phyloP scores from a whole-genome alignment of 2,113 vertebrate genomes.

The Orcinus orca region DNA sequence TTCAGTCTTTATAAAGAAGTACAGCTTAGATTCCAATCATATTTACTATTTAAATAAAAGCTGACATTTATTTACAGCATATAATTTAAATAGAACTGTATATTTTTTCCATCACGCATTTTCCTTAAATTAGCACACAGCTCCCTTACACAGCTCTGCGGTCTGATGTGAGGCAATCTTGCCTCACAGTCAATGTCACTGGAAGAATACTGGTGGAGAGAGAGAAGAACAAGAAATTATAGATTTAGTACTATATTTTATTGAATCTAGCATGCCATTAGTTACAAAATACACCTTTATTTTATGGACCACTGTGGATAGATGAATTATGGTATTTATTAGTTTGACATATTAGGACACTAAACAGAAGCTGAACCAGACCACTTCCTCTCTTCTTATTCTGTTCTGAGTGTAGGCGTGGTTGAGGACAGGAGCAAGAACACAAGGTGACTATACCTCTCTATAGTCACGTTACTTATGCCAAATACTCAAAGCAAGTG shows the following conservation, averaged over 20 bases:
- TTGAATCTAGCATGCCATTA: not conserved
- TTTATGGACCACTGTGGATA: not conserved
- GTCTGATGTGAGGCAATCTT: not conserved
- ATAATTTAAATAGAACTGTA: not conserved
- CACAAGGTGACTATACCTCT: not conserved
- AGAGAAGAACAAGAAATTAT: not conserved
- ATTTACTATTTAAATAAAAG: not conserved
- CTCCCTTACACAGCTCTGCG: not conserved
- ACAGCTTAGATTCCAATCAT: not conserved
- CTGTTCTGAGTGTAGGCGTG: not conserved
- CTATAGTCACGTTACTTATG: not conserved
- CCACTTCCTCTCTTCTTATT: not conserved
- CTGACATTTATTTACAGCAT: not conserved
- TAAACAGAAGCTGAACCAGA: not conserved
- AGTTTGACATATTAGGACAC: not conserved
- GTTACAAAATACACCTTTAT: not conserved
- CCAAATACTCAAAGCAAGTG: not conserved
- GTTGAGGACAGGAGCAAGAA: not conserved
- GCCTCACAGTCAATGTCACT: not conserved
- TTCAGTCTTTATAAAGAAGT: not conserved
- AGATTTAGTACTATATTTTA: not conserved
- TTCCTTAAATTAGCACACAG: not conserved
- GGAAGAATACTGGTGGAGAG: not conserved
- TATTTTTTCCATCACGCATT: not conserved
- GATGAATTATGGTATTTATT: not conserved